Evolutionary conservation across 1,140 invertebrate species (phyloP).

Genomic region (Lysiphlebus fabarum): DNA sequence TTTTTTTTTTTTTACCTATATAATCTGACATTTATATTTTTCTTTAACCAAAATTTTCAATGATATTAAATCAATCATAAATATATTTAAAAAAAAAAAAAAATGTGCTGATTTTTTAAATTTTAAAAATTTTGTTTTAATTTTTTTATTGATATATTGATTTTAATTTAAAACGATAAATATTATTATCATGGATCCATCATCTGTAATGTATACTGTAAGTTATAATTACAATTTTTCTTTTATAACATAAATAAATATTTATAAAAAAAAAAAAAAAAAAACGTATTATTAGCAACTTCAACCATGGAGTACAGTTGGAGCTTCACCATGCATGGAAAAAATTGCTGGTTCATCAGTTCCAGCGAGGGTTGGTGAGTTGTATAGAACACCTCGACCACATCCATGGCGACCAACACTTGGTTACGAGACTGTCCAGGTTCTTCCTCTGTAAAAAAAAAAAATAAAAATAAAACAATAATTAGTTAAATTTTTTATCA

Average conservation of each 20-base stretch:
- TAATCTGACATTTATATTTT: too few species aligned
- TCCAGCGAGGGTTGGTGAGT: slow-evolving; percentile 52
- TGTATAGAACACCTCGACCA: slow-evolving; percentile 56
- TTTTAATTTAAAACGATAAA: not conserved
- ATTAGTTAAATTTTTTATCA: not conserved
- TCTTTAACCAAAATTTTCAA: too few species aligned
- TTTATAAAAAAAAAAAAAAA: slow-evolving; percentile 14
- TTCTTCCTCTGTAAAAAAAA: slow-evolving; percentile 61
- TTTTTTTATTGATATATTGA: not conserved
- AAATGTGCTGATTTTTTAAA: too few species aligned
- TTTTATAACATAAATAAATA: not conserved
- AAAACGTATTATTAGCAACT: slow-evolving; percentile 52
- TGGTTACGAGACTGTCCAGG: slow-evolving; percentile 70
- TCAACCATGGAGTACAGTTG: slow-evolving; percentile 63
- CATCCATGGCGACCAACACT: slow-evolving; percentile 75
- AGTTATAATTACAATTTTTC: slow-evolving; percentile 15
- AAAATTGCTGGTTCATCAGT: slow-evolving; percentile 54
- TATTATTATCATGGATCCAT: slow-evolving; percentile 1
- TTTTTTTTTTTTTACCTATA: too few species aligned
- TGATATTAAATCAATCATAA: too few species aligned
- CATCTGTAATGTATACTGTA: slow-evolving; percentile 59
- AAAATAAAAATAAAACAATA: not conserved
- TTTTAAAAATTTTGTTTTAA: too few species aligned
- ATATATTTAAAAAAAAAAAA: too few species aligned
- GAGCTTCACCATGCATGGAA: slow-evolving; percentile 60